Base-by-base conservation (phyloP, 2,113 vertebrate genomes). In the Peromyscus leucopus region DNA sequence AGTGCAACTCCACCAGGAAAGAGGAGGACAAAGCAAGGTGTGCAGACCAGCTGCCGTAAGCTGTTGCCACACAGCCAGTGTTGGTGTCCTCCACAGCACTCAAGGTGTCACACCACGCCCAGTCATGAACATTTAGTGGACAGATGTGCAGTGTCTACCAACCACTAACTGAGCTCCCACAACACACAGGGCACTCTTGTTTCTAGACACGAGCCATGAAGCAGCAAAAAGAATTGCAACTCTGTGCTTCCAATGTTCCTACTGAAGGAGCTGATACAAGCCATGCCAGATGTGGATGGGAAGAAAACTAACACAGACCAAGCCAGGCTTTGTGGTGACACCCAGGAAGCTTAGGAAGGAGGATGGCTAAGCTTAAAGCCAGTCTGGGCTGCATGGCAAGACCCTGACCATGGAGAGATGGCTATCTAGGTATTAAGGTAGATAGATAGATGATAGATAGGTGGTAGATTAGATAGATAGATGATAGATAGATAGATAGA, bases 11-110 rank as follows among this genome's bases (percentile, higher is more conserved):
- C 39, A 12, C 11, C 12, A 26, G 39, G 17, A 57, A 21, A 0
- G 46, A 26, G 36, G 57, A 15, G 28, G 57, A 1, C 1, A 0
- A 0, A 0, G 0, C 89, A 17, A 13, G 3, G 42, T 7, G 0
- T 2, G 42, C 36, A 39, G 3, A 69, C 71, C 33, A 16, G 55
- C 31, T 0, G 0, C 36, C 17, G 7, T 2, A n/a, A 33, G 2
- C 0, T 0, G 17, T 33, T 11, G 17, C 16, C 36, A 5, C 48
- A 9, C 24, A 39, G 36, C 21, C 28, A n/a, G 7, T 7, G 15
- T 33, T 1, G 1, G 3, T 33, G 71, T 19, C 71, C 11, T 39
- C 36, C 71, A 12, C 2, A 2, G 84, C 2, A 26, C 78, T 57
- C 57, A 10, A 22, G 26, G 7, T 17, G 26, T 10, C 71, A 1